phyloP scores from a whole-genome alignment of 1,140 invertebrate genomes.

The Littorina saxatilis region DNA sequence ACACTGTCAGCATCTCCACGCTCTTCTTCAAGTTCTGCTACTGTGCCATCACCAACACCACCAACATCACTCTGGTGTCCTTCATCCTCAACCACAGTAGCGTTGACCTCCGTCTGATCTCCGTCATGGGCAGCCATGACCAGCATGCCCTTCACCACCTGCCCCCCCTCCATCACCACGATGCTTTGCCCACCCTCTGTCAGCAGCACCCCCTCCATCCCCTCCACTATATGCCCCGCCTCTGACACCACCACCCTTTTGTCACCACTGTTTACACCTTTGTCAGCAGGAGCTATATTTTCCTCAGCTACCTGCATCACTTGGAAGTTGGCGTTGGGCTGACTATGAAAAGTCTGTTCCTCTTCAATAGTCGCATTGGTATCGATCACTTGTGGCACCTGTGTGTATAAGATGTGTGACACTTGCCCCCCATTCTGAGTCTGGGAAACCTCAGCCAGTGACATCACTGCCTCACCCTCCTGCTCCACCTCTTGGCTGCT shows the following conservation, averaged over 20 bases:
- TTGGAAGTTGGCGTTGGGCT: neutral
- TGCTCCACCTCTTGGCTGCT: constrained; percentile 30
- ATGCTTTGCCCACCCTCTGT: neutral
- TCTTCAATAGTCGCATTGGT: too few relatives aligned
- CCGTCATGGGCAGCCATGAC: constrained; percentile 8
- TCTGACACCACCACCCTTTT: constrained; percentile 13
- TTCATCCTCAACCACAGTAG: too few relatives aligned
- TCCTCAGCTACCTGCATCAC: neutral
- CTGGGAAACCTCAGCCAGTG: neutral
- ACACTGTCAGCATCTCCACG: neutral
- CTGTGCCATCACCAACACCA: too few relatives aligned
- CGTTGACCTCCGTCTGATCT: neutral
- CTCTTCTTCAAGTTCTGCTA: neutral
- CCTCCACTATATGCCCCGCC: neutral
- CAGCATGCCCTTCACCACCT: constrained; percentile 8
- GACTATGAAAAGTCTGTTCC: neutral
- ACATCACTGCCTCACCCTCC: neutral
- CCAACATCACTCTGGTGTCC: too few relatives aligned
- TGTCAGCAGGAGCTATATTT: neutral
- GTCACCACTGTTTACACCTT: neutral
- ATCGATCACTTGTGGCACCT: neutral
- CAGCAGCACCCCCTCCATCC: constrained; percentile 16
- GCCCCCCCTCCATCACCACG: neutral
- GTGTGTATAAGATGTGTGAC: neutral
- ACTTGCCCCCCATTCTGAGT: constrained; percentile 1